Evolutionary conservation across 2,888 invertebrate species (phyloP).

Genomic region (Helleia helle): DNA sequence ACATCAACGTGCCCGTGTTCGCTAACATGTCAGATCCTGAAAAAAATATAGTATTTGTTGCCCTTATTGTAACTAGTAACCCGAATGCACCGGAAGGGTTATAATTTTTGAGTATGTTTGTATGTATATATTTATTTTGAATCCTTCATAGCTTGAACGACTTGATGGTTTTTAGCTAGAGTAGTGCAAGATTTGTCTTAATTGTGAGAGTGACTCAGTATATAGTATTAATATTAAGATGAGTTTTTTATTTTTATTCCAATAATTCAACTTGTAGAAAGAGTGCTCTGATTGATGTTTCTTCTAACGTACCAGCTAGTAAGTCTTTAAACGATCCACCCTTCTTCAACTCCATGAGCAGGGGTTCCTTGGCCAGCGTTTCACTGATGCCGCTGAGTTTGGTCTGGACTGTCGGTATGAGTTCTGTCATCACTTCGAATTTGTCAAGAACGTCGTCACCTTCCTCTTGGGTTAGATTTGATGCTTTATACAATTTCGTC

Average conservation of each 20-base stretch:
- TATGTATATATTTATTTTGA: no score
- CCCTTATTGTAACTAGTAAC: no score
- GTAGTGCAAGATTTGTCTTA: no score
- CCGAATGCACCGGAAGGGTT: no score
- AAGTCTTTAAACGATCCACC: constrained; percentile 41
- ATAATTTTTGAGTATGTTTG: no score
- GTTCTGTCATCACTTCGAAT: constrained; percentile 48
- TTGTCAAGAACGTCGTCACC: constrained; percentile 51
- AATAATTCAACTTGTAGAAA: no score
- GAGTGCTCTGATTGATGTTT: no score
- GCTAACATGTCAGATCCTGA: constrained; percentile 63
- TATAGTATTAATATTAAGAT: no score
- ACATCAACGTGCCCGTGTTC: constrained; percentile 74
- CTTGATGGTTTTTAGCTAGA: no score
- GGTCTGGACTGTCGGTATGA: constrained; percentile 53
- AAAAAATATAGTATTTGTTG: constrained; percentile 8
- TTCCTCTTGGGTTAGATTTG: constrained; percentile 57
- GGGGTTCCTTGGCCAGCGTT: constrained; percentile 40
- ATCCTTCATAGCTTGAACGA: no score
- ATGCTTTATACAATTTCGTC: constrained; percentile 55
- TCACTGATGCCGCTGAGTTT: constrained; percentile 37
- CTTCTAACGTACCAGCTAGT: constrained; percentile 22
- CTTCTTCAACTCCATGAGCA: constrained; percentile 38
- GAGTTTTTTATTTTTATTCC: no score
- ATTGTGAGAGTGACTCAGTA: no score